Evolutionary conservation across 2,888 invertebrate species (phyloP).

Genomic region (Plutella xylostella): DNA sequence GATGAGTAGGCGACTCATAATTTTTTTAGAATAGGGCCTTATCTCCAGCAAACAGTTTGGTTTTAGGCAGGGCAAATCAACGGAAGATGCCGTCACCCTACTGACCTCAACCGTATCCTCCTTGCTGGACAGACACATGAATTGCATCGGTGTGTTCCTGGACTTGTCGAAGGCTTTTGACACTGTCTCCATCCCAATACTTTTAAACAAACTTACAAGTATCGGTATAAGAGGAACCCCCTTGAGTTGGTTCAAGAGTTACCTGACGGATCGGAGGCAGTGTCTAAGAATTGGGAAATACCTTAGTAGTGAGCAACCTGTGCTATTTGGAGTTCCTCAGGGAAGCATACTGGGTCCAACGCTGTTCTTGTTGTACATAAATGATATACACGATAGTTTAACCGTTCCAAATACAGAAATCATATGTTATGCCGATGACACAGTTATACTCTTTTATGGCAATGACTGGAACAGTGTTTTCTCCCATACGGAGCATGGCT

Average conservation of each 20-base stretch:
- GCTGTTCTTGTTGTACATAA: not conserved
- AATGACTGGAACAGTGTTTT: not conserved
- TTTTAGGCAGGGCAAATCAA: conserved; percentile 1
- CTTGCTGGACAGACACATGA: not conserved
- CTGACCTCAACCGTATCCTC: not conserved
- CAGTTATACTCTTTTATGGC: not conserved
- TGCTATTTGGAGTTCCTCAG: conserved; percentile 5
- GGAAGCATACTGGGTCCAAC: not conserved
- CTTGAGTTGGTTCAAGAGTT: conserved; percentile 7
- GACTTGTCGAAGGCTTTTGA: conserved; percentile 11
- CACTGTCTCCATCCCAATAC: conserved; percentile 5
- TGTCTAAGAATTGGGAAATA: not conserved
- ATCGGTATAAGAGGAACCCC: conserved; percentile 2
- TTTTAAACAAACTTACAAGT: conserved; percentile 4
- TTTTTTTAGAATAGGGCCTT: not conserved
- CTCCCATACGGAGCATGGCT: not conserved
- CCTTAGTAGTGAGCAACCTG: not conserved
- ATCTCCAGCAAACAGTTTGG: conserved; percentile 3
- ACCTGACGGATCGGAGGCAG: not conserved
- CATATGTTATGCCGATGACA: conserved; percentile 1
- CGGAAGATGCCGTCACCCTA: conserved; percentile 1
- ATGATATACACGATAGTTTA: not conserved
- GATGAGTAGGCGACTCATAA: not conserved
- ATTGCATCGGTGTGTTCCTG: conserved; percentile 7
- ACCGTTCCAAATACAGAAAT: not conserved